Base-by-base conservation (phyloP, 2,113 vertebrate species). In the Lepidothrix coronata region DNA sequence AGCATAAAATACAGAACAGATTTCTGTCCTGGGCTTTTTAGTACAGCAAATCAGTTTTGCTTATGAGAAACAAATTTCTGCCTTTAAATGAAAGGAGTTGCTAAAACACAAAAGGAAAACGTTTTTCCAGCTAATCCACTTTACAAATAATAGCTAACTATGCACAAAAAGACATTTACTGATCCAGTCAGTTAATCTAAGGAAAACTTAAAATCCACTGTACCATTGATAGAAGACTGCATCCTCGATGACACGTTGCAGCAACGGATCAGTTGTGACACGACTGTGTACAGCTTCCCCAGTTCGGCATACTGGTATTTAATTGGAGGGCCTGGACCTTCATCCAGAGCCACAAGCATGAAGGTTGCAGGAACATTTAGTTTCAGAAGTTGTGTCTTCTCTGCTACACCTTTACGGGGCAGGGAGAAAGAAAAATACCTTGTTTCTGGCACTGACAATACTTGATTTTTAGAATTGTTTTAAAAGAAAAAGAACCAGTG, bases 171-270 rank as follows among this genome's bases (percentile, higher is more conserved):
- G 13, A 51, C 28, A 37, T 51, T 68, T 80, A 54, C 9, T 37
- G 49, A 41, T 28, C 31, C 3, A 55, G 65, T 46, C 25, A 87
- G 24, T 27, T 48, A 22, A 52, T 37, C 23, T n/a, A 51, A 84
- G 62, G 31, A 68, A 73, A 90, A 54, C 6, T 55, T 10, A 52
- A 62, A 83, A 74, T 86, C 30, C 59, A 95, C 63, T 94, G 96
- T 97, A 99, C 99, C 99, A 95, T 99, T 99, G 96, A 99, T 99
- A 91, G 99, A 99, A 80, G 99, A 99, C 97, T 99, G 99, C 99
- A 99, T 99, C 94, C 99, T 98, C 1, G 99, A 98, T 4, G 99
- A 99, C 73, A 99, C 99, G n/a, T 99, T 99, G 97, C 99, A 99
- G 93, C 99, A 99, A 51, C 99, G 99, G 80, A 99, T 98, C 78